Percentiles rank a stretch among this genome's conserved stretches.
These are phyloP conservation scores for Lamellibrachia luymesi DNA, from an alignment of 1,140 invertebrate species.

Conservation along the genomic window DNA sequence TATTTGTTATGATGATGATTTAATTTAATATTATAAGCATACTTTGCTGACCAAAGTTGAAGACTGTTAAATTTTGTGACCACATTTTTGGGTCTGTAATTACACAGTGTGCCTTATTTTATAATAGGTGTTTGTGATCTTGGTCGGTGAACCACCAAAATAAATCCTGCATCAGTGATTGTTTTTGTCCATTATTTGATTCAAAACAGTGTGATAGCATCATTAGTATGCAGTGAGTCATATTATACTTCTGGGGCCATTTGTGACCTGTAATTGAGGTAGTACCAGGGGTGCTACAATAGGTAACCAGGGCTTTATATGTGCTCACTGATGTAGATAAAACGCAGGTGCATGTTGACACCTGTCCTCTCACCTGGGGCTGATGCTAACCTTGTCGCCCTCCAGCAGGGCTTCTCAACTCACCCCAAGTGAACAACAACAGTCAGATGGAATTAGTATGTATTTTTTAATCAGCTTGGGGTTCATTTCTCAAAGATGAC, in stretches of 20 bases:
- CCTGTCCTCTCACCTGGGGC: not conserved
- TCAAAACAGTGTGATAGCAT: not conserved
- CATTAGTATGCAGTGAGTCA: not conserved
- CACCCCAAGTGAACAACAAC: not conserved
- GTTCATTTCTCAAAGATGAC: not conserved
- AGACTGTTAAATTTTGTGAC: too few relatives aligned
- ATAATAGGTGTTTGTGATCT: too few relatives aligned
- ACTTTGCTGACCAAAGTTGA: too few relatives aligned
- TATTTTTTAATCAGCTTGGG: not conserved
- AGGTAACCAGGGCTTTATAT: too few relatives aligned
- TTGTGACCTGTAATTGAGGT: not conserved
- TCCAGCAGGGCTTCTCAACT: not conserved
- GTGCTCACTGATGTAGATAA: not conserved
- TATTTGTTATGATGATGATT: not conserved
- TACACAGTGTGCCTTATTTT: too few relatives aligned
- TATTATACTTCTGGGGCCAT: not conserved
- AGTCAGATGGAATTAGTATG: not conserved
- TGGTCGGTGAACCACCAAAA: too few relatives aligned
- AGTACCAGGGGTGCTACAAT: too few relatives aligned
- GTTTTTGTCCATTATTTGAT: not conserved
- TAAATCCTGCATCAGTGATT: too few relatives aligned
- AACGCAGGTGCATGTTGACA: not conserved
- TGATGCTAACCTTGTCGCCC: not conserved
- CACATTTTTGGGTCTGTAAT: too few relatives aligned
- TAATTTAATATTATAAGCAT: too few relatives aligned